A percentile compares a stretch with the other conserved stretches of the same genome.
phyloP scores from a whole-genome alignment of 2,888 invertebrate species.

The Nephrotoma guestfalica region DNA sequence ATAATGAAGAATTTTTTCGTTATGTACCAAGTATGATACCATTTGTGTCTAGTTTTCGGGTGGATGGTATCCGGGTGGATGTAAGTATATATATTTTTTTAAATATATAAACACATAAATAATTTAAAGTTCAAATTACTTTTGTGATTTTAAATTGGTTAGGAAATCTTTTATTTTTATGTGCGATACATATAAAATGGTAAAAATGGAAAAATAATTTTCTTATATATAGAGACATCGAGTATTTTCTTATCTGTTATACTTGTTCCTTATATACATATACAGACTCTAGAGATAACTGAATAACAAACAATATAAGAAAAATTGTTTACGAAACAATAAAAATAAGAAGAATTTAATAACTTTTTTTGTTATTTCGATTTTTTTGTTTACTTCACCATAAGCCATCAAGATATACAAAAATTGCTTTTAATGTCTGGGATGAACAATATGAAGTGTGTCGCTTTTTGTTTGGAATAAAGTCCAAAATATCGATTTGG shows the following conservation, averaged over 20 bases:
- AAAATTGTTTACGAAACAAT: not conserved
- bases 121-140: slow-evolving; percentile 3
- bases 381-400: not conserved
- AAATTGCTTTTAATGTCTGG: not conserved
- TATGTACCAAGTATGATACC: slow-evolving; percentile 59
- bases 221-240: not conserved
- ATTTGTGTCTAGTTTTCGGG: slow-evolving; percentile 52
- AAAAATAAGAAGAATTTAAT: not conserved
- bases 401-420: not conserved
- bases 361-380: not conserved
- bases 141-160: slow-evolving; percentile 3
- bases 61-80: slow-evolving; percentile 46
- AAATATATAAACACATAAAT: slow-evolving; percentile 5
- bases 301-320: not conserved
- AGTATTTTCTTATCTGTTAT: not conserved
- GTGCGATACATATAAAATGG: not conserved
- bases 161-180: not conserved
- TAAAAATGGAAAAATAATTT: not conserved
- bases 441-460: not conserved
- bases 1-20: slow-evolving; percentile 71
- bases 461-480: not conserved
- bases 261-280: not conserved
- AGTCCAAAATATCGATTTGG: not conserved
- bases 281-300: not conserved
- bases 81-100: slow-evolving; percentile 33